These are phyloP conservation scores for Parnassius glacialis DNA, from an alignment of 2,888 invertebrate genomes.

Conservation along the genomic window DNA sequence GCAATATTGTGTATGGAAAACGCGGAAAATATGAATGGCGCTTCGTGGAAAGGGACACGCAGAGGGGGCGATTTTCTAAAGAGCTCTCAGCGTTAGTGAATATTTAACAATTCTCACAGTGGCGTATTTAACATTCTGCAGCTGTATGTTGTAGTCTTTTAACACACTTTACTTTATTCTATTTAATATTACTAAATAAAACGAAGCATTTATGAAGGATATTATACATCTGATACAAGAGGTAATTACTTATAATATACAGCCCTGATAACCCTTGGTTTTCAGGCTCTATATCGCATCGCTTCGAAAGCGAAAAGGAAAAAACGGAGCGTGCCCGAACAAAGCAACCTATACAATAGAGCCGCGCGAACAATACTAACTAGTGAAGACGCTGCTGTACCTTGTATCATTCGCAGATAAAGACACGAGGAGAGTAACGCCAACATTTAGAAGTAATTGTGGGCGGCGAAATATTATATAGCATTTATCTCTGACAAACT, in stretches of 20 bases:
- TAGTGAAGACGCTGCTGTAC: constrained; percentile 58
- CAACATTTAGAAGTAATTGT: constrained; percentile 19
- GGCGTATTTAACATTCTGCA: constrained; percentile 32
- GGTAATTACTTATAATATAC: constrained; percentile 36
- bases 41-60: constrained; percentile 55
- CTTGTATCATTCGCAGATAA: constrained; percentile 73
- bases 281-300: constrained; percentile 54
- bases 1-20: constrained; percentile 77
- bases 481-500: constrained; percentile 12
- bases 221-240: constrained; percentile 18
- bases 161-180: constrained; percentile 17
- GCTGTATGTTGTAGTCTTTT: constrained; percentile 16
- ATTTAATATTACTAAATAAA: constrained; percentile 11
- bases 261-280: constrained; percentile 43
- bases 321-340: constrained; percentile 75
- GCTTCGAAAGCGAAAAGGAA: constrained; percentile 68
- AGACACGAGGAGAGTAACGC: constrained; percentile 44
- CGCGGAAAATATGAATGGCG: constrained; percentile 73
- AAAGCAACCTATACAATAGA: constrained; percentile 70
- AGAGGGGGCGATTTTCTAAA: constrained; percentile 60
- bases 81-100: constrained; percentile 36
- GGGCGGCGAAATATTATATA: constrained; percentile 13
- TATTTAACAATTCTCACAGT: constrained; percentile 36
- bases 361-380: constrained; percentile 72
- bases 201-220: constrained; percentile 6